These are phyloP conservation scores for Macroglossus sobrinus DNA, from an alignment of 2,113 vertebrate genomes.

Conservation along the genomic window DNA sequence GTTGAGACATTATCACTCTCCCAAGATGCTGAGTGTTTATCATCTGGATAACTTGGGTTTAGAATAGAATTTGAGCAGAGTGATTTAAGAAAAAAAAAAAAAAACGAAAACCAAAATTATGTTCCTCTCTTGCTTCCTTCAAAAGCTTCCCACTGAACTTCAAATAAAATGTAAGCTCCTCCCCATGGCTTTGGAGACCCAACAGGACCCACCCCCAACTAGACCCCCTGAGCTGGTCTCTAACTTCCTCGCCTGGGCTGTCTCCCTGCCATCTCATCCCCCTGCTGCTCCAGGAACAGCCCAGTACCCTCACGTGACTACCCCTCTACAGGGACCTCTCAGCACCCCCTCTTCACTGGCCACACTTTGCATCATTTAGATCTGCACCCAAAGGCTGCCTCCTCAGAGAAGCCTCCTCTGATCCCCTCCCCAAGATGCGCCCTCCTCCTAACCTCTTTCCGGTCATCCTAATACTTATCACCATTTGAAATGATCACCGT, in stretches of 20 bases:
- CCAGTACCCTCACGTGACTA: accelerated
- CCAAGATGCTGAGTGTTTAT: neutral
- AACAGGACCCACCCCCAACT: accelerated
- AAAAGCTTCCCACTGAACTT: neutral
- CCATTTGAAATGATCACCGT: neutral
- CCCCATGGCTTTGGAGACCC: neutral
- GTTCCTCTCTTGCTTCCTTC: neutral
- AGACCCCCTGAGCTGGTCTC: neutral
- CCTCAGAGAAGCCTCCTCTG: neutral
- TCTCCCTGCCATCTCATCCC: accelerated
- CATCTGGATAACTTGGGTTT: neutral
- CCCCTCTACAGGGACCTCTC: neutral
- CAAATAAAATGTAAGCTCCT: neutral
- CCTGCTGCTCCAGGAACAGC: neutral
- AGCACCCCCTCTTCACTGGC: neutral
- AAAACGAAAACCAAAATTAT: neutral
- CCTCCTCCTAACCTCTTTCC: too few relatives aligned
- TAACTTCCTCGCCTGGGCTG: accelerated
- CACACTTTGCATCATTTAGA: neutral
- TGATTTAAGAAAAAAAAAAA: neutral
- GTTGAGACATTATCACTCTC: neutral
- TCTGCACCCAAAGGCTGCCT: neutral
- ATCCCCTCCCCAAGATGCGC: too few relatives aligned
- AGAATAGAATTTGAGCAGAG: neutral
- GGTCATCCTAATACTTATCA: accelerated